Base-by-base conservation (phyloP, 2,888 invertebrate genomes). In the Orchestes rusci region DNA sequence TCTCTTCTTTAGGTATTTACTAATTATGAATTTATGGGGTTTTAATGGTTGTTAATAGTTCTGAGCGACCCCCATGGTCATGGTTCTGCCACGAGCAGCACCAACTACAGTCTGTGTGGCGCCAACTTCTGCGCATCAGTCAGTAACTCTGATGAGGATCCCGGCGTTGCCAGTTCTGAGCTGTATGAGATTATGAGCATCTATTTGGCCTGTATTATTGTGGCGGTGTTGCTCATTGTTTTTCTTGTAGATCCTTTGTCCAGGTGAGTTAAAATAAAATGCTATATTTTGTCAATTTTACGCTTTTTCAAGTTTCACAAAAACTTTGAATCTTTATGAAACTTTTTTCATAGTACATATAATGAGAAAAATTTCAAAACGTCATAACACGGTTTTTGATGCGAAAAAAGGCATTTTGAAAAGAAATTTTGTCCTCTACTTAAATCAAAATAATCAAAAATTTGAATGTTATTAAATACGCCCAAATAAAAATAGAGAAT, bases 181-280 rank as follows among this genome's bases (percentile, higher is more conserved):
- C 87, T 93, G 62, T 90, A 87, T 66, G 85, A 85, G 67, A 87
- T 94, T 62, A 84, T 87, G 39, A 80, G 85, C 56, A 91, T 94
- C 58, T 95, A 94, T 65, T 74, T 94, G 49, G 80, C 82, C 1
- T 94, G 92, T 65, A 88, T 93, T 18, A 65, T 89, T 35, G 75
- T 84, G 7, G 94, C 94, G 2, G 87, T 91, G 2, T 72, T 87
- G 48, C 82, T 95, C 64, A 85, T 96, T 41, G 85, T 86, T 3
- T 64, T 92, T 23, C 80, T 94, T 51, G 82, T 97, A 38, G 95
- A 96, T 71, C 91, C 92, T 2, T 74, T 94, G 2, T 86, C 88
- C 55, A 84, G 89, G 82, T 89, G 70, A 68, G 70, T n/a, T n/a
- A n/a, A n/a, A n/a, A n/a, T n/a, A n/a, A n/a, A 16, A 4, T 2